Percentiles rank a stretch among this genome's conserved stretches.
Evolutionary conservation across 2,797 vertebrate species (phyloP).

Genomic region (Eupleurogrammus muticus): DNA sequence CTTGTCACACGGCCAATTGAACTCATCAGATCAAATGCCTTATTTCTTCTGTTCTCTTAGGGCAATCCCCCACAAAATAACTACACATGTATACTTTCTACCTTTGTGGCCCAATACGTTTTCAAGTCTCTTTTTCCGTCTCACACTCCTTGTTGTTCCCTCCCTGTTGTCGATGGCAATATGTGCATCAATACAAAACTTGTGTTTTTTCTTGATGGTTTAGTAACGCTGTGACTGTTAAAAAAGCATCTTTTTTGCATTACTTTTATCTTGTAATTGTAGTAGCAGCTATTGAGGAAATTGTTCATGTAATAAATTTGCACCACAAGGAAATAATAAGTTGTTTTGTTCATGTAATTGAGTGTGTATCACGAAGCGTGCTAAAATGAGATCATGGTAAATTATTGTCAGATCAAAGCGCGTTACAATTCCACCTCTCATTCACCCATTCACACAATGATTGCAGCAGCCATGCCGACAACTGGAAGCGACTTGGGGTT

Average conservation of each 20-base stretch:
- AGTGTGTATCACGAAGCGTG: constrained; percentile 47
- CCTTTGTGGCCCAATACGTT: constrained; percentile 37
- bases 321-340: constrained; percentile 31
- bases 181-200: constrained; percentile 50
- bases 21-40: constrained; percentile 55
- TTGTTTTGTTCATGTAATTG: constrained; percentile 30
- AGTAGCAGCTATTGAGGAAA: constrained; percentile 28
- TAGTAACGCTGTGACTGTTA: constrained; percentile 39
- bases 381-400: too few relatives aligned
- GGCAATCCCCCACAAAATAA: constrained; percentile 49
- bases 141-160: constrained; percentile 38
- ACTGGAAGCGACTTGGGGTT: too few relatives aligned
- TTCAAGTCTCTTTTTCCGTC: constrained; percentile 1
- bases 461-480: too few relatives aligned
- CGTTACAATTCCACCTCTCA: too few relatives aligned
- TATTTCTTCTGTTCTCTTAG: constrained; percentile 37
- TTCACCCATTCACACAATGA: too few relatives aligned
- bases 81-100: constrained; percentile 51
- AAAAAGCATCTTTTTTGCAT: constrained; percentile 50
- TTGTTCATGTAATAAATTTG: constrained; percentile 12
- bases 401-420: too few relatives aligned
- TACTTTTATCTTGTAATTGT: constrained; percentile 53
- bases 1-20: constrained; percentile 56
- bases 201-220: constrained; percentile 31
- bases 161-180: constrained; percentile 51